Base-by-base conservation (phyloP, 1,140 invertebrate genomes). In the Hypsibius dujardini region DNA sequence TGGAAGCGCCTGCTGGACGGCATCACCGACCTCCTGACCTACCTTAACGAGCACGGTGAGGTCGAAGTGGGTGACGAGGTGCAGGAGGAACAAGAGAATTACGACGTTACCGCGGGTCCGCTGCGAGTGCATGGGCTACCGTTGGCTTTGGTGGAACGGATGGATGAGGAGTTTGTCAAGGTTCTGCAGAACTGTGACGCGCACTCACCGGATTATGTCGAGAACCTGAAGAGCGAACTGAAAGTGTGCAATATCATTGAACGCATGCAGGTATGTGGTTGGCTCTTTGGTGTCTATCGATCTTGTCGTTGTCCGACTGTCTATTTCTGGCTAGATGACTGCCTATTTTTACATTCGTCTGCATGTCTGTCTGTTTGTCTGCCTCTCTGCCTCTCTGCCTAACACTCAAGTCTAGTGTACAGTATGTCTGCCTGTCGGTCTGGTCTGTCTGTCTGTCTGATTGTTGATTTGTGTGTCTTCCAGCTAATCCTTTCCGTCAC, bases 141-240 rank as follows among this genome's bases (percentile, higher is more conserved):
- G 1, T 79, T 98, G 28, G 95, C 93, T 0, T 85, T 92, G 12
- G 86, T 96, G 0, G 94, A 97, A 77, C 83, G 92, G 72, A 83
- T 95, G 73, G 94, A 98, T 80, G 94, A 97, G 77, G 96, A 99
- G 79, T 97, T 98, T 76, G 92, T 86, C 1, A 98, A 98, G 80
- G 84, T 99, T 74, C 80, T 98, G 28, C 98, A 99, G 78, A 92
- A 93, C 79, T 82, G 82, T 79, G 96, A 99, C 84, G 95, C 95
- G 47, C 95, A 98, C 78, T 93, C 90, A 59, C 96, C 96, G 76
- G 95, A 98, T 81, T 99, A 98, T 80, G 92, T 99, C 0, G 92
- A 97, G 75, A 87, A 90, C 73, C 81, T 98, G 56, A 93, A 95
- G 78, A 94, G 98, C 80, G 96, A 99, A 79, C 87, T 87, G 45